Evolutionary conservation across 2,888 invertebrate species (phyloP).

Genomic region (Sminthurinus aureus): DNA sequence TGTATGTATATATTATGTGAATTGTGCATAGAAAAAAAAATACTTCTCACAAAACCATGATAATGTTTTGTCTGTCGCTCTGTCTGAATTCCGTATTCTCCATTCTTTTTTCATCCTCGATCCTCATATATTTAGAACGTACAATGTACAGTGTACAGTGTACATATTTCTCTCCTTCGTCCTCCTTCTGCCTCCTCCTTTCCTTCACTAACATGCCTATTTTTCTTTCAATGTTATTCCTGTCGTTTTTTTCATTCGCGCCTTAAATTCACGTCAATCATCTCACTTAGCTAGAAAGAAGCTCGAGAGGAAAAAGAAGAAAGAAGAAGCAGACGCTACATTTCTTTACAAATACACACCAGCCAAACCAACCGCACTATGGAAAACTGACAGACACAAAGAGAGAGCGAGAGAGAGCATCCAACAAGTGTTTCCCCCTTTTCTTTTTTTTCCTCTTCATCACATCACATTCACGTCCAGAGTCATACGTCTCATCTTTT

Average conservation of each 20-base stretch:
- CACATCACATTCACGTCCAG: slow-evolving; percentile 39
- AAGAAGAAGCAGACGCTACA: slow-evolving; percentile 7
- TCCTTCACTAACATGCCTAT: slow-evolving; percentile 35
- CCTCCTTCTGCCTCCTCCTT: too few species aligned
- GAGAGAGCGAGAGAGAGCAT: too few species aligned
- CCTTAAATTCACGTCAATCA: slow-evolving; percentile 53
- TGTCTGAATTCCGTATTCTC: neutral
- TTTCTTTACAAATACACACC: neutral
- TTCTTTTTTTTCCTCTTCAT: slow-evolving; percentile 9
- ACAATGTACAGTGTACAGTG: too few species aligned
- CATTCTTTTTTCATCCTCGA: too few species aligned
- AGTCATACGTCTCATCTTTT: slow-evolving; percentile 46
- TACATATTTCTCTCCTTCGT: slow-evolving; percentile 17
- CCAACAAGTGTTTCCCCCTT: slow-evolving; percentile 52
- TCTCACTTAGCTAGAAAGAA: slow-evolving; percentile 38
- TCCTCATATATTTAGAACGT: too few species aligned
- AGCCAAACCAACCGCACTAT: neutral
- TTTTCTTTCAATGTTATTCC: slow-evolving; percentile 43
- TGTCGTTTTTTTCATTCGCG: slow-evolving; percentile 43
- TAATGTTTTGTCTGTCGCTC: slow-evolving; percentile 40
- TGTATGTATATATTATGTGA: too few species aligned
- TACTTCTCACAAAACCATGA: slow-evolving; percentile 39
- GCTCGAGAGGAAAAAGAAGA: too few species aligned
- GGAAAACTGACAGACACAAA: neutral
- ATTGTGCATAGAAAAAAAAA: slow-evolving; percentile 5